A percentile compares a stretch with the other conserved stretches of the same genome.
phyloP scores from a whole-genome alignment of 2,113 vertebrate genomes.

The Sinocyclocheilus anophthalmus region DNA sequence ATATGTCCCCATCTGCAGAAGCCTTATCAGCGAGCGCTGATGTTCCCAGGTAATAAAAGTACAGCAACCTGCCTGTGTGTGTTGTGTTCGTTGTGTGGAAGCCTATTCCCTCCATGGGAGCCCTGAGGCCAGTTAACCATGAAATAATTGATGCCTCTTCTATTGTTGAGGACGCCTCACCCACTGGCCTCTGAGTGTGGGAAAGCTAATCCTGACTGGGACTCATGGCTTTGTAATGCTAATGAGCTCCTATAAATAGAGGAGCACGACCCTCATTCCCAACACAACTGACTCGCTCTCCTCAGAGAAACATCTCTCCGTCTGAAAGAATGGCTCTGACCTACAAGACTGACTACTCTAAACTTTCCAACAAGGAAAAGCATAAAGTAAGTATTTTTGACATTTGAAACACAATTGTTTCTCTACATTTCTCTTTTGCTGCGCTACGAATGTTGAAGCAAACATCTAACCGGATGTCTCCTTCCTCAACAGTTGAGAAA shows the following conservation, averaged over 20 bases:
- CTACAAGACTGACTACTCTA: too few species aligned
- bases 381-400: too few species aligned
- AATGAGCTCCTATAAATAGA: slow-evolving; percentile 69
- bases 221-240: slow-evolving; percentile 73
- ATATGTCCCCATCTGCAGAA: slow-evolving; percentile 52
- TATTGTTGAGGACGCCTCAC: slow-evolving; percentile 63
- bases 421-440: too few species aligned
- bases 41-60: slow-evolving; percentile 71
- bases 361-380: too few species aligned
- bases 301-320: slow-evolving; percentile 53
- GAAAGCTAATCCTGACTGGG: background rate
- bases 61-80: slow-evolving; percentile 54
- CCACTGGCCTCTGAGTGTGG: slow-evolving; percentile 68
- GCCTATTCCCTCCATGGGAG: slow-evolving; percentile 50
- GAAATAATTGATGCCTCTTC: slow-evolving; percentile 70
- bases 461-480: too few species aligned
- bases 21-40: slow-evolving; percentile 53
- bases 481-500: too few species aligned
- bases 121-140: slow-evolving; percentile 65
- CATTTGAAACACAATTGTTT: too few species aligned
- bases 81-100: slow-evolving; percentile 53
- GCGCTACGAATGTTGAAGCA: too few species aligned
- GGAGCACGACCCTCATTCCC: slow-evolving; percentile 51
- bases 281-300: slow-evolving; percentile 59
- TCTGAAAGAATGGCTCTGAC: slow-evolving; percentile 58